Conservation (phyloP, 2,113 vertebrate species). For the Diadophis punctatus region DNA sequence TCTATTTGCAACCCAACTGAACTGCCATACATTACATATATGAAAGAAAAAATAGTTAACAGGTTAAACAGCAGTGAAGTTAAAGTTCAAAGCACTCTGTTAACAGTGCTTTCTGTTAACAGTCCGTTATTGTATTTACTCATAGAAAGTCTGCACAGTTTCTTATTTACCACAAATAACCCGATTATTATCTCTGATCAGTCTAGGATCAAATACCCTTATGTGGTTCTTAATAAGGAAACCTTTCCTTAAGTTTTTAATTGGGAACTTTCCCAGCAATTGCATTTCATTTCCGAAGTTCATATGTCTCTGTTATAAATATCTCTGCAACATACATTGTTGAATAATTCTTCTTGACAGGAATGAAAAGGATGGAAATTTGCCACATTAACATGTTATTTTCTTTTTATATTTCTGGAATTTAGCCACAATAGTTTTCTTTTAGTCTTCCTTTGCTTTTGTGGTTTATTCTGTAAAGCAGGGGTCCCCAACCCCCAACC, state of each 20-base stretch:
- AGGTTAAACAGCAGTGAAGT: not conserved
- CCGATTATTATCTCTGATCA: not conserved
- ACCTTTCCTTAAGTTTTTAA: not conserved
- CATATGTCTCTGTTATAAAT: not conserved
- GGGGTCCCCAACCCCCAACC: not conserved
- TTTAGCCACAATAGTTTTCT: not conserved
- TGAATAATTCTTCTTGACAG: not conserved
- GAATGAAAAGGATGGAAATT: not conserved
- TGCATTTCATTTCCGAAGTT: not conserved
- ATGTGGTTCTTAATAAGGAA: not conserved
- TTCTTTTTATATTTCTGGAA: not conserved
- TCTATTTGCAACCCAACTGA: not conserved
- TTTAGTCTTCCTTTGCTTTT: not conserved
- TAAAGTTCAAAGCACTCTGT: not conserved
- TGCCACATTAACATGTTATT: not conserved
- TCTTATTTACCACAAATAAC: not conserved
- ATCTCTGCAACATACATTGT: not conserved
- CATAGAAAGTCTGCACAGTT: not conserved
- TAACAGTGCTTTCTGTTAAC: no score
- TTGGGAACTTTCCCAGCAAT: not conserved
- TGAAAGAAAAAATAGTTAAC: not conserved
- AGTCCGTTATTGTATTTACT: not conserved
- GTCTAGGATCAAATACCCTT: not conserved
- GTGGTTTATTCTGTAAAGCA: not conserved
- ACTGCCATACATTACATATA: not conserved